These are phyloP conservation scores for Gryllus longicercus DNA, from an alignment of 2,888 invertebrate species.

Conservation along the genomic window DNA sequence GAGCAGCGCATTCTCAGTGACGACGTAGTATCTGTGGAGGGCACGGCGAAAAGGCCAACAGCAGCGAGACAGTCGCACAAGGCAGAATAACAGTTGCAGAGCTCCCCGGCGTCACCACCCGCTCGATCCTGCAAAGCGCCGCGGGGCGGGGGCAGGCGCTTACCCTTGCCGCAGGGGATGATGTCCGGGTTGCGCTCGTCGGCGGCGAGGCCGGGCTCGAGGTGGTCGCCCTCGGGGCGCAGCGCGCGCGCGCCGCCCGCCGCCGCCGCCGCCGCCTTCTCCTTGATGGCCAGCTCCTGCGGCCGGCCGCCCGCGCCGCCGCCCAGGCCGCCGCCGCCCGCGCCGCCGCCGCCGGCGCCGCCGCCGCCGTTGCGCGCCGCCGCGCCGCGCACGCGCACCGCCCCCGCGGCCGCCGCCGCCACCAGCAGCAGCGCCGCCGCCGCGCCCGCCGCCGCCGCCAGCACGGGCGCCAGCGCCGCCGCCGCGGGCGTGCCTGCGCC, in stretches of 20 bases:
- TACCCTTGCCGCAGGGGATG: conserved; percentile 82
- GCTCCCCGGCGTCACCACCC: too few species aligned
- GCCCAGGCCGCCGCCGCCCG: conserved; percentile 53
- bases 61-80: too few species aligned
- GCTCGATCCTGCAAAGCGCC: neutral
- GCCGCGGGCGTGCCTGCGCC: conserved; percentile 66
- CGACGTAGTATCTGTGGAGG: too few species aligned
- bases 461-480: conserved; percentile 77
- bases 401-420: conserved; percentile 54
- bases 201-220: conserved; percentile 57
- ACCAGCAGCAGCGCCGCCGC: conserved; percentile 72
- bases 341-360: neutral
- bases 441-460: conserved; percentile 75
- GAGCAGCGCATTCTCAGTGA: too few species aligned
- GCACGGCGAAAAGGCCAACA: too few species aligned
- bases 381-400: conserved; percentile 30
- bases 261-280: conserved; percentile 60
- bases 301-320: conserved; percentile 48
- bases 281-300: conserved; percentile 56
- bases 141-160: neutral
- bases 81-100: too few species aligned
- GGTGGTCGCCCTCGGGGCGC: conserved; percentile 61
- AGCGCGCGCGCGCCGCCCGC: conserved; percentile 55
- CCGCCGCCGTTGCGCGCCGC: neutral
- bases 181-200: conserved; percentile 87